A percentile compares a stretch with the other conserved stretches of the same genome.
Conservation (phyloP, 2,113 vertebrate species). For the Mirza zaza region DNA sequence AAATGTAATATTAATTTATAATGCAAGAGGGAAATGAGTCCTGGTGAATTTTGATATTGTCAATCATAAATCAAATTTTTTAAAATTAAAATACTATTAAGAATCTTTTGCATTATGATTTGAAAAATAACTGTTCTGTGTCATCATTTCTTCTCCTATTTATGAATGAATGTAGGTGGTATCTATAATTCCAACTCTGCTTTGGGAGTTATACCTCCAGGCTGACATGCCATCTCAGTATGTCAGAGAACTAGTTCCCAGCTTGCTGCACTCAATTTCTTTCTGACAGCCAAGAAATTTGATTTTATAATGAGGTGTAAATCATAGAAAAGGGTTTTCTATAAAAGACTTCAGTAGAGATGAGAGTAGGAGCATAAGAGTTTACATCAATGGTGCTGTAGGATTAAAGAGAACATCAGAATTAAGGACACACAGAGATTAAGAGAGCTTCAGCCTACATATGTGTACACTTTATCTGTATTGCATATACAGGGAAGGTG, state of each 20-base stretch:
- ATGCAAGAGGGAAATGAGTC: not conserved
- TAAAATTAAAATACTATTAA: slow-evolving; percentile 48
- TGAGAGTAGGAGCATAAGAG: slow-evolving; percentile 51
- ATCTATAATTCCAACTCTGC: slow-evolving; percentile 71
- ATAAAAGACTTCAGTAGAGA: slow-evolving; percentile 67
- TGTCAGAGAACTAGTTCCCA: slow-evolving; percentile 67
- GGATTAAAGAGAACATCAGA: slow-evolving; percentile 62
- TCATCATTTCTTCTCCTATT: slow-evolving; percentile 69
- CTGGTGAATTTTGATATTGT: slow-evolving; percentile 37
- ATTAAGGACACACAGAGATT: not conserved
- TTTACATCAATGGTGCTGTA: slow-evolving; percentile 56
- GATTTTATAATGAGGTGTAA: slow-evolving; percentile 83
- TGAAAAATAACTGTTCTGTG: slow-evolving; percentile 44
- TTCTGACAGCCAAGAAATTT: slow-evolving; percentile 81
- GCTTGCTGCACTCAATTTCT: slow-evolving; percentile 77
- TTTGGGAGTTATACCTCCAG: slow-evolving; percentile 62
- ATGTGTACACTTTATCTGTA: not conserved
- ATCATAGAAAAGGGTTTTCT: slow-evolving; percentile 72
- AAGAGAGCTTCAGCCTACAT: slow-evolving; percentile 43
- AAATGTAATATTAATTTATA: slow-evolving; percentile 40
- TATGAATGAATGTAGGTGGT: slow-evolving; percentile 64
- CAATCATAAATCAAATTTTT: slow-evolving; percentile 19
- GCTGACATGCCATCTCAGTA: slow-evolving; percentile 58
- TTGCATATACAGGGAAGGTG: not conserved
- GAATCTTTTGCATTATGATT: slow-evolving; percentile 34